Evolutionary conservation across 2,888 invertebrate species (phyloP).

Genomic region (Lasioglossum marginatum): DNA sequence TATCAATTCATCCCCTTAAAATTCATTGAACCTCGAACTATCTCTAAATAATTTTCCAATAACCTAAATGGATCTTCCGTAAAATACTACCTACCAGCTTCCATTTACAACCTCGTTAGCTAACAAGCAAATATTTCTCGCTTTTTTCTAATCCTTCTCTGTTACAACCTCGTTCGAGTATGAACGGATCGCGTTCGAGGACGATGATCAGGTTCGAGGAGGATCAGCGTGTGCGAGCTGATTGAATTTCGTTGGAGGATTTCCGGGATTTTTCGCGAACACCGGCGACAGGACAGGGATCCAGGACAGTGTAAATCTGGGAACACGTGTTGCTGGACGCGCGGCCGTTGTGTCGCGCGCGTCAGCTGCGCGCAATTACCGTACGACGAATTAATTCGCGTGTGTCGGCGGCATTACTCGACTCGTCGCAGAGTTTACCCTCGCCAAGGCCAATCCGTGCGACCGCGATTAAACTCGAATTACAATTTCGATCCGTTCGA

Average conservation of each 20-base stretch:
- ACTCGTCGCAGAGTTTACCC: conserved; percentile 57
- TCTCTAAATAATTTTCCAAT: no score
- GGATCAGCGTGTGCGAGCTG: not conserved
- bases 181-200: not conserved
- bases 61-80: no score
- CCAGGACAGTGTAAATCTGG: conserved; percentile 28
- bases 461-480: conserved; percentile 65
- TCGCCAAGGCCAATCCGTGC: conserved; percentile 27
- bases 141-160: not conserved
- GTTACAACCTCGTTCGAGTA: not conserved
- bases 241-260: conserved; percentile 6
- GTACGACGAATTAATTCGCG: conserved; percentile 63
- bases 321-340: conserved; percentile 41
- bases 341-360: conserved; percentile 9
- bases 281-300: not conserved
- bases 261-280: conserved; percentile 19
- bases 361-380: conserved; percentile 57
- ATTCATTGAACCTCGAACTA: no score
- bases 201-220: not conserved
- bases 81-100: no score
- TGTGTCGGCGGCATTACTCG: conserved; percentile 57
- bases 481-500: conserved; percentile 48
- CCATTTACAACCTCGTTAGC: not conserved
- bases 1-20: not conserved
- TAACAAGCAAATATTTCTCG: not conserved